Conservation (phyloP, 1,140 invertebrate genomes). For the Dinothrombium tinctorium region DNA sequence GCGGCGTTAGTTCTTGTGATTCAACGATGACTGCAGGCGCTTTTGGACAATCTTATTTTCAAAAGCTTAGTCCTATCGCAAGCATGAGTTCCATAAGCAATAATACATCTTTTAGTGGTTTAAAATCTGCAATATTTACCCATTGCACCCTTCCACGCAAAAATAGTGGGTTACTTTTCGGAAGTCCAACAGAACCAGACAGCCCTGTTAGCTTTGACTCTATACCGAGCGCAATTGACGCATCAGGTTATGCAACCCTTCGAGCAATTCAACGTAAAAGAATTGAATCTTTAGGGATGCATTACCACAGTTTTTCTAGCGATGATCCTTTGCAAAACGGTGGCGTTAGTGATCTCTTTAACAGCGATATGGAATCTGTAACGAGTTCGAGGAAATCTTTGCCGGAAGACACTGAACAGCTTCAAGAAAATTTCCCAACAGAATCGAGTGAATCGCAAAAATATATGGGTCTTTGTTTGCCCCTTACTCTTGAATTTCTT, state of each 20-base stretch:
- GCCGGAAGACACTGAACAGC: neutral
- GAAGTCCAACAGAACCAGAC: neutral
- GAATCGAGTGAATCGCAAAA: neutral
- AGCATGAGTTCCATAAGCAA: too few species aligned
- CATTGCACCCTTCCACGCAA: too few species aligned
- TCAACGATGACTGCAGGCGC: conserved; percentile 21
- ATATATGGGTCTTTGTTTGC: conserved; percentile 14
- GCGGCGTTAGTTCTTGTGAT: conserved; percentile 49
- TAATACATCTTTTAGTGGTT: too few species aligned
- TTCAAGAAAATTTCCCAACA: neutral
- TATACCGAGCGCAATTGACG: conserved; percentile 20
- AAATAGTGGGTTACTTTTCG: neutral
- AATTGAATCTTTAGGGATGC: conserved; percentile 16
- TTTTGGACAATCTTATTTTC: neutral
- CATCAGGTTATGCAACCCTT: conserved; percentile 53
- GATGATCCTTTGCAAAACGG: too few species aligned
- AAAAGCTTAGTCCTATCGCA: neutral
- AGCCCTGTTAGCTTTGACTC: neutral
- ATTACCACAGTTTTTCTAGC: conserved; percentile 2
- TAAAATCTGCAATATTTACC: too few species aligned
- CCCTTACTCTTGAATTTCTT: conserved; percentile 8
- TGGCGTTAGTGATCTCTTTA: neutral
- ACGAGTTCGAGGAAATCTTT: neutral
- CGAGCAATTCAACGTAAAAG: conserved; percentile 40
- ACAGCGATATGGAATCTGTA: neutral